A percentile compares a stretch with the other conserved stretches of the same genome.
Conservation (phyloP, 2,797 vertebrate species). For the Tapera naevia region DNA sequence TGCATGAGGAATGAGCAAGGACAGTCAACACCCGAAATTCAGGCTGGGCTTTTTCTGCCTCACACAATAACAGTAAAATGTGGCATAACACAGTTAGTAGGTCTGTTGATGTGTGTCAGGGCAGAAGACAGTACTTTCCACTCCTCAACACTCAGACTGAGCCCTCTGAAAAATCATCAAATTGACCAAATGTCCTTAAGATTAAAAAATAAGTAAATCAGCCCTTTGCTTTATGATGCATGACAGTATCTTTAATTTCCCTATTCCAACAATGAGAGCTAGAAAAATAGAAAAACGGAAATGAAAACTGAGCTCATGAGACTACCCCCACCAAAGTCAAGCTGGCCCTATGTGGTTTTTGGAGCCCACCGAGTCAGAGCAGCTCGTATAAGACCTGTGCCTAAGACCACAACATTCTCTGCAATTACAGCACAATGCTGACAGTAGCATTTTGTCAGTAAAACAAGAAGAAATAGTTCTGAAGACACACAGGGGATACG, state of each 20-base stretch:
- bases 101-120: not conserved
- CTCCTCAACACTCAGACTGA: not conserved
- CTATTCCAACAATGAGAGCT: not conserved
- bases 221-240: slow-evolving; percentile 1
- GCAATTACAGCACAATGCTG: slow-evolving; percentile 53
- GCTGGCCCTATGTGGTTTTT: slow-evolving; percentile 22
- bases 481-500: slow-evolving; percentile 10
- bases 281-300: slow-evolving; percentile 47
- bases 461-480: slow-evolving; percentile 29
- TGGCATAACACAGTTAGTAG: not conserved
- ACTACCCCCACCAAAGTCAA: slow-evolving; percentile 20
- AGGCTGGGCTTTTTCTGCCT: not conserved
- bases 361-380: slow-evolving; percentile 57
- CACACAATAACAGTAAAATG: not conserved
- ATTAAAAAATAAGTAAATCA: slow-evolving; percentile 24
- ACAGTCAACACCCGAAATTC: slow-evolving; percentile 3
- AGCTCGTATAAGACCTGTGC: not conserved
- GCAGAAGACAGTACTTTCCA: slow-evolving; percentile 1
- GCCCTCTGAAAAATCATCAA: not conserved
- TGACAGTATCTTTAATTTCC: slow-evolving; percentile 8
- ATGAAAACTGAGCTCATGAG: slow-evolving; percentile 38
- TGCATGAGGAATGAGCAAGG: not conserved
- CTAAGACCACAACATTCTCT: slow-evolving; percentile 46
- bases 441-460: slow-evolving; percentile 49
- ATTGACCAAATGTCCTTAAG: not conserved